Base-by-base conservation (phyloP, 2,888 invertebrate species). In the Margaritifera margaritifera region DNA sequence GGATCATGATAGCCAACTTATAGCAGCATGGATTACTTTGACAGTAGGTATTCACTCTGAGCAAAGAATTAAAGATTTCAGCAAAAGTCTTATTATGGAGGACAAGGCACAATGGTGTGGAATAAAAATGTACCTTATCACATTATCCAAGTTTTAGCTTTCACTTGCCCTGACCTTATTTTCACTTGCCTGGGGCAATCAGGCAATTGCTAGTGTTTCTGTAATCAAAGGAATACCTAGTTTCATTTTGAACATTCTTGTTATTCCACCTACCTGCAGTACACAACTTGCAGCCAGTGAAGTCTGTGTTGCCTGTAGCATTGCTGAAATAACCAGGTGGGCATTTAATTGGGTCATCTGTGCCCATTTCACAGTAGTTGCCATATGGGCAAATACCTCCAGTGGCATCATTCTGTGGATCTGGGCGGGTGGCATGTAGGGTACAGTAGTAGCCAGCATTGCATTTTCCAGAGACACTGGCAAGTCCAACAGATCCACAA, bases 361-460 rank as follows among this genome's bases (percentile, higher is more conserved):
- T 86, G 2, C 86, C 88, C 42, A 66, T 60, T 0, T 83, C 82
- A 72, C 89, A 89, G 77, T 87, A 88, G 71, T 80, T 71, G 22
- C 89, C 89, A n/a, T 60, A 59, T 2, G 86, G 82, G 69, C 89
- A 89, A 18, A 76, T 77, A 53, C 82, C 84, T 25, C 88, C 89
- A 4, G 87, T 87, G n/a, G 72, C 69, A 58, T 83, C 86, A 75
- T 84, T 82, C 54, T 81, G 80, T 50, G 86, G 82, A 63, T 82
- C 80, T n/a, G 85, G 74, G 67, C 78, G 60, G 11, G 69, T 69
- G 1, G 88, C 86, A 6, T 79, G 81, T 15, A 74, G 69, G 8
- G 81, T 82, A 69, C 89, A 89, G 77, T 82, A 88, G 73, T 84
- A 86, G 2, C 88, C 88, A 19, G 84, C 83, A 31, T 58, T 64